Evolutionary conservation across 2,888 invertebrate species (phyloP).

Genomic region (Drepana falcataria): DNA sequence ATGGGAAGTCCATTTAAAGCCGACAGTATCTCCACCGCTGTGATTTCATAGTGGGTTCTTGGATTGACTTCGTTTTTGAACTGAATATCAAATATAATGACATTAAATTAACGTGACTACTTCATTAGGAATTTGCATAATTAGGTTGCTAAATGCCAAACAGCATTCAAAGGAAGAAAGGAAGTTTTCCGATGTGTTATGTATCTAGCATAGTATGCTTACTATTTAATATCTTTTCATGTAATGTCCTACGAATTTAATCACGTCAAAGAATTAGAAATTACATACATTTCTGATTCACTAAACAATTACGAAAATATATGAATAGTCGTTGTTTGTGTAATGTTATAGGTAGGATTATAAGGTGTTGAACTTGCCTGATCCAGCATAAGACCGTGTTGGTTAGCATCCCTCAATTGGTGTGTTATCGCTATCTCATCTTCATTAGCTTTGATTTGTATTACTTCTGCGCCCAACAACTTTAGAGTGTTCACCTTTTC

Average conservation of each 20-base stretch:
- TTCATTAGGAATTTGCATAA: not conserved
- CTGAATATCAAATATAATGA: slow-evolving; percentile 51
- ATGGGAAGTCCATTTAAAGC: slow-evolving; percentile 75
- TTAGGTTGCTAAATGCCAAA: not conserved
- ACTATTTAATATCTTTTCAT: too few species aligned
- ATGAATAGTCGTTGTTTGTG: too few species aligned
- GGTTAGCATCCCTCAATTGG: slow-evolving; percentile 17
- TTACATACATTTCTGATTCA: too few species aligned
- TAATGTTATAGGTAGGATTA: too few species aligned
- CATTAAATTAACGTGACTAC: slow-evolving; percentile 11
- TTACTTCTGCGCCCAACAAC: slow-evolving; percentile 93
- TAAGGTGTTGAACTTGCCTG: slow-evolving; percentile 17
- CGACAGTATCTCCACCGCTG: slow-evolving; percentile 91
- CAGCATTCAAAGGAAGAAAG: too few species aligned
- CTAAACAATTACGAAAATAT: too few species aligned
- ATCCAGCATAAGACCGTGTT: slow-evolving; percentile 69
- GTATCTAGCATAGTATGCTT: too few species aligned
- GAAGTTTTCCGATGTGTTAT: too few species aligned
- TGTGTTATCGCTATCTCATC: slow-evolving; percentile 17
- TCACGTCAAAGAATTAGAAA: too few species aligned
- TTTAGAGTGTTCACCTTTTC: slow-evolving; percentile 93
- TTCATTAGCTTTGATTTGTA: slow-evolving; percentile 76
- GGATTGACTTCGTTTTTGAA: slow-evolving; percentile 95
- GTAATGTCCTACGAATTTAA: too few species aligned
- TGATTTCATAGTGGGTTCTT: slow-evolving; percentile 94